phyloP scores from a whole-genome alignment of 2,113 vertebrate genomes.

The Festucalex cinctus region DNA sequence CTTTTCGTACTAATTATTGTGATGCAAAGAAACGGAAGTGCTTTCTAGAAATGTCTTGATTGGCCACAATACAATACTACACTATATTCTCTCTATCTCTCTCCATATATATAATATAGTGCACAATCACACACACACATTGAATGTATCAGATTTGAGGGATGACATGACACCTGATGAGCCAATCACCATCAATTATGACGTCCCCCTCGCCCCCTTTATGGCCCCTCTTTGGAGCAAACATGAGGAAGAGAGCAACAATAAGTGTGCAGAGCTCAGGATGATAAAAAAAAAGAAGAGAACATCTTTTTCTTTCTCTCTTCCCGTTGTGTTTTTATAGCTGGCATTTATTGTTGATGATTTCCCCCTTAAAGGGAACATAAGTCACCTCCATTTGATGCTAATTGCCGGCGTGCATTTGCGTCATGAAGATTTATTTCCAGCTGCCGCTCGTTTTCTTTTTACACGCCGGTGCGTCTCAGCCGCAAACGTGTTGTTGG shows the following conservation, averaged over 20 bases:
- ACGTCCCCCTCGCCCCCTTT: not conserved
- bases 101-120: no score
- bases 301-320: not conserved
- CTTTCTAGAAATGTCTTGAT: not conserved
- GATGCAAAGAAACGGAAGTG: not conserved
- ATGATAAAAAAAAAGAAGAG: not conserved
- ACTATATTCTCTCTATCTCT: no score
- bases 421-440: conserved; percentile 32
- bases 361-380: not conserved
- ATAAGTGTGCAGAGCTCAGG: not conserved
- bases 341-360: not conserved
- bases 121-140: no score
- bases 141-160: not conserved
- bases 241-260: not conserved
- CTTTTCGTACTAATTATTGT: not conserved
- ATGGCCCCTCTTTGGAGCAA: not conserved
- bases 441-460: conserved; percentile 8
- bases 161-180: not conserved
- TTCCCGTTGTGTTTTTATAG: not conserved
- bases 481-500: not conserved
- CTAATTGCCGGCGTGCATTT: conserved; percentile 19
- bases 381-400: conserved; percentile 14
- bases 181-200: not conserved
- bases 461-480: not conserved
- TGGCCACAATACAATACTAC: not conserved